A percentile compares a stretch with the other conserved stretches of the same genome.
Conservation (phyloP, 2,113 vertebrate species). For the Dermatemys mawii region DNA sequence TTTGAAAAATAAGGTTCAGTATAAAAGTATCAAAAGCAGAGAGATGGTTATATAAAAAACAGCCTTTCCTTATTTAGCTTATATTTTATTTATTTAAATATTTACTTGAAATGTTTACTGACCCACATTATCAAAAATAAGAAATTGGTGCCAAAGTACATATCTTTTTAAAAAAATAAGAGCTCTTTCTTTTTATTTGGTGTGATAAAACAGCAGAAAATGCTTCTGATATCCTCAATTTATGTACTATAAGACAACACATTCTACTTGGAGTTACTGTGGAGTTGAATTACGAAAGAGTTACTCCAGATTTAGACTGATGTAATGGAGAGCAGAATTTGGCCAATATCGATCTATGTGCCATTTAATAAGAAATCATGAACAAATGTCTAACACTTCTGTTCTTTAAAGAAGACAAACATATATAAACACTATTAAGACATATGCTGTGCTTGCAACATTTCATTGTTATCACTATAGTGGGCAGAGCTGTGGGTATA, state of each 20-base stretch:
- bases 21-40: conserved; percentile 50
- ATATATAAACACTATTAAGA: background rate
- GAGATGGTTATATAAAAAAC: conserved; percentile 45
- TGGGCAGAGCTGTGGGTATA: background rate
- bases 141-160: background rate
- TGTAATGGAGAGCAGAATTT: background rate
- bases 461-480: background rate
- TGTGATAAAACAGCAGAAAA: conserved; percentile 29
- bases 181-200: background rate
- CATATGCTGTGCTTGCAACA: background rate
- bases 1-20: conserved; percentile 50
- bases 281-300: background rate
- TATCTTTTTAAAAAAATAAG: conserved; percentile 9
- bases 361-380: background rate
- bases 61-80: background rate
- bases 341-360: background rate
- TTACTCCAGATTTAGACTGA: background rate
- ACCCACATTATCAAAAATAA: conserved; percentile 27
- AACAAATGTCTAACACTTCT: background rate
- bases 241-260: background rate
- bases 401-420: background rate
- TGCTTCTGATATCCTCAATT: background rate
- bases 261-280: background rate
- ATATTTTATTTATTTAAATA: conserved; percentile 41
- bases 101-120: conserved; percentile 9